Conservation (phyloP, 2,888 invertebrate species). For the Cryptocheilus praepositus region DNA sequence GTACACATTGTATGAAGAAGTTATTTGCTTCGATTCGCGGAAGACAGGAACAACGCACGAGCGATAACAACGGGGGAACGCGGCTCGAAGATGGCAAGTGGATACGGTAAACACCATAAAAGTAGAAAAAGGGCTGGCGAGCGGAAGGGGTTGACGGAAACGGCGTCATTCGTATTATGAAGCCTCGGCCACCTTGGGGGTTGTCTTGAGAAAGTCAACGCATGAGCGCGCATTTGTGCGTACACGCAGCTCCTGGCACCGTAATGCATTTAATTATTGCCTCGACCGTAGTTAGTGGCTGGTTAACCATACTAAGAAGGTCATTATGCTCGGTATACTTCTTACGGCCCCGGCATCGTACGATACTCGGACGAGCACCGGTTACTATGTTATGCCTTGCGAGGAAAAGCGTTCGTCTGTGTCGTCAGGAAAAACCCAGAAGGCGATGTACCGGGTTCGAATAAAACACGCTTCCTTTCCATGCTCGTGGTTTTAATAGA, state of each 20-base stretch:
- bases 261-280: conserved; percentile 69
- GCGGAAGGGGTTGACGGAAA: background rate
- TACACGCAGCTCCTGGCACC: conserved; percentile 58
- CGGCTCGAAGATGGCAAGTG: no score
- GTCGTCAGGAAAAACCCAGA: conserved; percentile 47
- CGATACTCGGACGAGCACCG: conserved; percentile 2
- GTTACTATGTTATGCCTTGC: conserved; percentile 15
- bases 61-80: no score
- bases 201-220: conserved; percentile 67
- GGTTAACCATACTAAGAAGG: conserved; percentile 71
- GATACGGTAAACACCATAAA: no score
- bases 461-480: conserved; percentile 45
- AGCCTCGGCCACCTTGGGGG: conserved; percentile 20
- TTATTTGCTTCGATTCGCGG: no score
- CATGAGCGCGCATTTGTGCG: conserved; percentile 68
- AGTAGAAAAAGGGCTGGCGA: conserved; percentile 1
- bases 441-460: conserved; percentile 37
- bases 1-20: no score
- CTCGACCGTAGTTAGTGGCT: conserved; percentile 66
- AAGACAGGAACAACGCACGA: no score
- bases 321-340: conserved; percentile 66
- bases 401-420: conserved; percentile 53
- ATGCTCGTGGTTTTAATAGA: conserved; percentile 45
- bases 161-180: background rate
- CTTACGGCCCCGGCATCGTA: conserved; percentile 40